These are phyloP conservation scores for Parnassius apollo DNA, from an alignment of 2,888 invertebrate genomes.

Conservation along the genomic window DNA sequence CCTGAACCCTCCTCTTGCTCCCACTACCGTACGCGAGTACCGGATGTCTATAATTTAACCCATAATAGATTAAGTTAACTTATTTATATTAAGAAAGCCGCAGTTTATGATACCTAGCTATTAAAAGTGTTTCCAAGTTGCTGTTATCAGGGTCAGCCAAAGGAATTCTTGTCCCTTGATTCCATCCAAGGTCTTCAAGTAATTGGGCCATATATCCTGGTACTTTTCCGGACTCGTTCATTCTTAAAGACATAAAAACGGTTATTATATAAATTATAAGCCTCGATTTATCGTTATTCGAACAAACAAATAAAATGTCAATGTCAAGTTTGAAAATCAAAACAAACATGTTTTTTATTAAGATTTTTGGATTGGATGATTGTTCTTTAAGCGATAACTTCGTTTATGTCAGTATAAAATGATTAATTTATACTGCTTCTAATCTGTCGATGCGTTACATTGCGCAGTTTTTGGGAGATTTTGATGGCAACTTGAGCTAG, in stretches of 20 bases:
- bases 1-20: too few relatives aligned
- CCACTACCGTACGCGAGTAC: too few relatives aligned
- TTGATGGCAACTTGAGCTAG: too few relatives aligned
- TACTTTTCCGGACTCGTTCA: constrained; percentile 50
- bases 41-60: too few relatives aligned
- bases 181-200: constrained; percentile 86
- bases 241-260: constrained; percentile 37
- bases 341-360: constrained; percentile 22
- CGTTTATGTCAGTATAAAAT: too few relatives aligned
- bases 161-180: constrained; percentile 88
- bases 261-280: background rate
- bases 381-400: too few relatives aligned
- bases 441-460: too few relatives aligned
- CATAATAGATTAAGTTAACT: too few relatives aligned
- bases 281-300: constrained; percentile 2
- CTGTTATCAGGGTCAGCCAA: constrained; percentile 88
- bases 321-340: constrained; percentile 42
- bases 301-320: constrained; percentile 39
- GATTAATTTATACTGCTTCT: too few relatives aligned
- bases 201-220: constrained; percentile 82
- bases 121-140: constrained; percentile 57
- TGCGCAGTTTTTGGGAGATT: too few relatives aligned
- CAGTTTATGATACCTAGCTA: constrained; percentile 51
- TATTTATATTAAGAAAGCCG: too few relatives aligned
- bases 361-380: too few relatives aligned